phyloP scores from a whole-genome alignment of 1,140 invertebrate species.

The Scaptomyza graminum region DNA sequence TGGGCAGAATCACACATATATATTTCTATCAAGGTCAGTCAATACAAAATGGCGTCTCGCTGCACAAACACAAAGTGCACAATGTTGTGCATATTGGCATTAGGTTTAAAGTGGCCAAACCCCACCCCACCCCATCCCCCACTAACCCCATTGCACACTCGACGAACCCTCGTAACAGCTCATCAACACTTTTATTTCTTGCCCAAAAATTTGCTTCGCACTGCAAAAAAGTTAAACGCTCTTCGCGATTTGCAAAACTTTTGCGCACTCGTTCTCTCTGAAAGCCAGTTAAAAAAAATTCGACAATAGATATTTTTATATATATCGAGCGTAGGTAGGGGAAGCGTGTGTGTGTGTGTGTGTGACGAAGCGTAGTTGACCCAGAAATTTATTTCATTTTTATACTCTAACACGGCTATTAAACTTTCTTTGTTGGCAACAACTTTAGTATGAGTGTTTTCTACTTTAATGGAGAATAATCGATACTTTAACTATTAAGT shows the following conservation, averaged over 20 bases:
- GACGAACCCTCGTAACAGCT: slow-evolving; percentile 22
- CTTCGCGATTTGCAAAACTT: slow-evolving; percentile 37
- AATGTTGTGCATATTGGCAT: slow-evolving; percentile 1
- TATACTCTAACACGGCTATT: no score
- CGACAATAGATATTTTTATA: slow-evolving; percentile 12
- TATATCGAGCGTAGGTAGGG: neutral
- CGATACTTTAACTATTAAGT: no score
- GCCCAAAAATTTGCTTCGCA: neutral
- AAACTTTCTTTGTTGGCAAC: no score
- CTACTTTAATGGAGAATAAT: no score
- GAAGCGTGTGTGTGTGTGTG: no score
- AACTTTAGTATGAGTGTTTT: no score
- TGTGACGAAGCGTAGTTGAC: neutral
- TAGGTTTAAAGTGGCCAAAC: slow-evolving; percentile 11
- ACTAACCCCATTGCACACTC: neutral
- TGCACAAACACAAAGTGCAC: slow-evolving; percentile 34
- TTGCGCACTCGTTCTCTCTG: slow-evolving; percentile 33
- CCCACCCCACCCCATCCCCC: neutral
- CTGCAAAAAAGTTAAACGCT: slow-evolving; percentile 29
- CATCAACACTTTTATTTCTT: slow-evolving; percentile 36
- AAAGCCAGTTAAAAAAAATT: neutral
- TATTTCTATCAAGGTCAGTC: slow-evolving; percentile 18
- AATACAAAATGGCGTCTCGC: slow-evolving; percentile 30
- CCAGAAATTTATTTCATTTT: neutral
- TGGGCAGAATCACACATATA: neutral